Base-by-base conservation (phyloP, 2,797 vertebrate genomes). In the Holocentrus rufus region DNA sequence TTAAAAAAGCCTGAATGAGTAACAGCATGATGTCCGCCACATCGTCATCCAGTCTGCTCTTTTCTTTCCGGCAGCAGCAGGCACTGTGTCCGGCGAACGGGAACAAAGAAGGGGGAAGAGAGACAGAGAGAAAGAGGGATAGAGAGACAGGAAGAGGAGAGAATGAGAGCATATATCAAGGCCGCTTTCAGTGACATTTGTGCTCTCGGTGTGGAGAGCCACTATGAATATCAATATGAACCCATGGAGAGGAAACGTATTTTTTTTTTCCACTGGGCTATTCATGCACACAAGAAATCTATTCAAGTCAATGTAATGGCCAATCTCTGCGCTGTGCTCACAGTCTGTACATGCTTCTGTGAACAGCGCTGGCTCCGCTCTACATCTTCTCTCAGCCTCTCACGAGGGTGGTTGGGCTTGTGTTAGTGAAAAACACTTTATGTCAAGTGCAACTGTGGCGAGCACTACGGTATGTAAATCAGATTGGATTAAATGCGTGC, bases 171-270 rank as follows among this genome's bases (percentile, higher is more conserved):
- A 86, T 86, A 89, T 87, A 92, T 92, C 90, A 91, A 89, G 90
- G 80, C 90, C 72, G 52, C 83, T 89, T 86, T 88, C 87, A 77
- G 81, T 90, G 91, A 90, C 90, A 91, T 91, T 92, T 90, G 85
- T 87, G 87, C 87, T 90, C 86, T 85, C 65, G 64, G 85, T 87
- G 86, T 86, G 87, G 90, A 91, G 89, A 91, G 89, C 82, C 78
- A 85, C 89, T 86, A 89, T 91, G 90, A 93, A 95, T 95, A 93
- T 89, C 87, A 92, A 92, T 90, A 89, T 88, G 86, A 88, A 90
- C 83, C 91, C 88, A 86, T 71, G 80, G 87, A 88, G 86, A 86
- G 86, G 86, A 88, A 89, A 89, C 89, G 80, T 84, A 76, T 80
- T 77, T 56, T 49, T 73, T 36, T 11, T 79, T 76, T 84, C 86